phyloP scores from a whole-genome alignment of 2,888 invertebrate species.

The Bimastos eiseni region DNA sequence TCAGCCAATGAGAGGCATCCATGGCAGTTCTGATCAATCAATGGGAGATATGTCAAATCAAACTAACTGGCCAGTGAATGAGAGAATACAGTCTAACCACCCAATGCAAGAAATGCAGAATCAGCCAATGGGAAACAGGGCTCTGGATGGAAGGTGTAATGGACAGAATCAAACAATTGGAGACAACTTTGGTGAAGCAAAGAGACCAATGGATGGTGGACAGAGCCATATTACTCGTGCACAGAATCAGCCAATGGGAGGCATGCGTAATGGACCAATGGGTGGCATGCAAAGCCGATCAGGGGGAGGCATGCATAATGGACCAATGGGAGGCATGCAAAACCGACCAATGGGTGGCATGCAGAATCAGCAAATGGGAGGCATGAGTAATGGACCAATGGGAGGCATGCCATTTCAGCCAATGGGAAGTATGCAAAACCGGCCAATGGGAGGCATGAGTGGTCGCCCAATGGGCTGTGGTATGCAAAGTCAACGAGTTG shows the following conservation, averaged over 20 bases:
- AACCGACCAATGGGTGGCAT: neutral
- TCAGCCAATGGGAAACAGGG: neutral
- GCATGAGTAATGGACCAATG: neutral
- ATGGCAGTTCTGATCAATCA: neutral
- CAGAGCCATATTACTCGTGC: neutral
- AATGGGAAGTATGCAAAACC: neutral
- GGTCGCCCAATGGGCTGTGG: neutral
- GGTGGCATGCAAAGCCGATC: neutral
- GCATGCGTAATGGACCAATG: neutral
- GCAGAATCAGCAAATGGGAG: neutral
- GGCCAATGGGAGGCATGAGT: neutral
- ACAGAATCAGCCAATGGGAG: neutral
- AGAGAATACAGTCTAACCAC: neutral
- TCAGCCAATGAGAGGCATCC: neutral
- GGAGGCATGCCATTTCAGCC: neutral
- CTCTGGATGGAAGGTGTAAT: neutral
- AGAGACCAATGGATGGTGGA: slow-evolving; percentile 7
- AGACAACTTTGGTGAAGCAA: neutral
- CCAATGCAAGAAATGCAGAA: neutral
- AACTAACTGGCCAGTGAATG: neutral
- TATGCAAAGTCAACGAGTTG: neutral
- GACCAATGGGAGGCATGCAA: neutral
- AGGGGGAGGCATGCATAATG: neutral
- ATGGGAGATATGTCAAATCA: neutral
- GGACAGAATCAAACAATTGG: neutral